A percentile compares a stretch with the other conserved stretches of the same genome.
These are phyloP conservation scores for Sphyrna mokarran DNA, from an alignment of 2,113 vertebrate species.

Conservation along the genomic window DNA sequence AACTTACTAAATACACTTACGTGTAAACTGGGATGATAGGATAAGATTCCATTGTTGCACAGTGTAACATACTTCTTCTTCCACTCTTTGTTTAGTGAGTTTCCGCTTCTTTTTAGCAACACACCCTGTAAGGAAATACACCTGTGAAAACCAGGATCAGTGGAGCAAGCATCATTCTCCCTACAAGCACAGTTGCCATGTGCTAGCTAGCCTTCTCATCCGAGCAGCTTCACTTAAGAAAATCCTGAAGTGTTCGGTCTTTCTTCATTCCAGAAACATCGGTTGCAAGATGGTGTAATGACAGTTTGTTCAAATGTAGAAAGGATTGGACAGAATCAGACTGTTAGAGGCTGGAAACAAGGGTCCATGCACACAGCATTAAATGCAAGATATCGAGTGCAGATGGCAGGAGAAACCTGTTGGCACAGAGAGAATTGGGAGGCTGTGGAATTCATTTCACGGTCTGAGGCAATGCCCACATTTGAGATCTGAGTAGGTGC, in stretches of 20 bases:
- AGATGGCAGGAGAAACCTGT: neutral
- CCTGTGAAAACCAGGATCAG: neutral
- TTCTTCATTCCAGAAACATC: neutral
- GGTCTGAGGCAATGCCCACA: neutral
- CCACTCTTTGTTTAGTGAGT: slow-evolving; percentile 96
- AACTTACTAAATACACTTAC: slow-evolving; percentile 58
- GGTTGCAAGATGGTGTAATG: neutral
- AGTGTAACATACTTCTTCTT: slow-evolving; percentile 95
- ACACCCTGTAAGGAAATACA: slow-evolving; percentile 64
- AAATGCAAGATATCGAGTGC: neutral
- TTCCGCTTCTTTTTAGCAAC: slow-evolving; percentile 84
- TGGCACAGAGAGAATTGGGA: neutral
- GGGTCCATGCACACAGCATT: neutral
- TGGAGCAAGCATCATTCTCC: neutral
- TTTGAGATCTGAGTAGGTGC: neutral
- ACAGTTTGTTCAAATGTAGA: neutral
- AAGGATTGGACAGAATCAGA: neutral
- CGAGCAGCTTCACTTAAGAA: neutral
- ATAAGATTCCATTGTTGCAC: slow-evolving; percentile 79
- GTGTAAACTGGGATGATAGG: slow-evolving; percentile 84
- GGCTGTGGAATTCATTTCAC: neutral
- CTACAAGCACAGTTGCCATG: neutral
- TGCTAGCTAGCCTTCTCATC: neutral
- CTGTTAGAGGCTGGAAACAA: neutral
- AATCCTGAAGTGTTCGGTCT: too few species aligned